These are phyloP conservation scores for Helicolenus hilgendorfi DNA, from an alignment of 2,797 vertebrate species.

Conservation along the genomic window DNA sequence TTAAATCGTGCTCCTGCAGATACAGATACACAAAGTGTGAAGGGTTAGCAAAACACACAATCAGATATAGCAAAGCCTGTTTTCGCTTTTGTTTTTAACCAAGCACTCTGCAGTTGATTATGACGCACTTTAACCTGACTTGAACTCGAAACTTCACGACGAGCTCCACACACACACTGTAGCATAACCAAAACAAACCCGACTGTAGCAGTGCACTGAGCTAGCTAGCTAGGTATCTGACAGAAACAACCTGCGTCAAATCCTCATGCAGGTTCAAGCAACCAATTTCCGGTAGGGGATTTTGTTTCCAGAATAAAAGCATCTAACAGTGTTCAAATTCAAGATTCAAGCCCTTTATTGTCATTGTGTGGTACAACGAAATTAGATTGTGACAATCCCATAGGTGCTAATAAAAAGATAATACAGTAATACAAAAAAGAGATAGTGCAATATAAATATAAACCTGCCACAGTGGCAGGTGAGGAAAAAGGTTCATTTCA, in stretches of 20 bases:
- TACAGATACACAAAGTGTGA: constrained; percentile 37
- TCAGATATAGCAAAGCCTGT: background rate
- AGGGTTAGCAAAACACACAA: constrained; percentile 24
- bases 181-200: constrained; percentile 66
- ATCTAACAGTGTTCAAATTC: too few species aligned
- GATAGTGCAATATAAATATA: too few species aligned
- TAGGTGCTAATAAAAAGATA: too few species aligned
- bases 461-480: too few species aligned
- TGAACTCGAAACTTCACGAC: constrained; percentile 52
- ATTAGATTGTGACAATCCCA: too few species aligned
- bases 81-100: background rate
- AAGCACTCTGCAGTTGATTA: background rate
- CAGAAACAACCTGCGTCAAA: constrained; percentile 28
- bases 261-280: accelerated
- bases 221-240: constrained; percentile 54
- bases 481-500: too few species aligned
- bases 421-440: too few species aligned
- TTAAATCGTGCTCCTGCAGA: constrained; percentile 62
- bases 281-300: constrained; percentile 33
- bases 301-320: constrained; percentile 65
- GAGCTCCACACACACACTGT: background rate
- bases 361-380: too few species aligned
- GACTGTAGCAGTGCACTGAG: background rate
- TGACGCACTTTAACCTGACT: constrained; percentile 1
- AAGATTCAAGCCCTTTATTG: too few species aligned